phyloP scores from a whole-genome alignment of 2,888 invertebrate genomes.

The Hyalella azteca region DNA sequence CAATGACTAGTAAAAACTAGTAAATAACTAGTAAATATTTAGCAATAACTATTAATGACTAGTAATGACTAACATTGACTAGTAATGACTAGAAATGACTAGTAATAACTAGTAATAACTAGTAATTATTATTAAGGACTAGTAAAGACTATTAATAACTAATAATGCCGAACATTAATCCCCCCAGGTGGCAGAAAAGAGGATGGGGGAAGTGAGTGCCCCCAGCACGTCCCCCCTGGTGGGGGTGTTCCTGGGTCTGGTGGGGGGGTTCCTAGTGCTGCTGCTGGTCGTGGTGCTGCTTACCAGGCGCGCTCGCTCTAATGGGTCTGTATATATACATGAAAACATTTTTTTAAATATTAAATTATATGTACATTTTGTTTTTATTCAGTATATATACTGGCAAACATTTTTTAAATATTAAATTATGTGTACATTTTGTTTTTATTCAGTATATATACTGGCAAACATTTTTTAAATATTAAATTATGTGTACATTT shows the following conservation, averaged over 20 bases:
- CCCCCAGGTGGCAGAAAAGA: slow-evolving; percentile 58
- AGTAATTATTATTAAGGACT: too few relatives aligned
- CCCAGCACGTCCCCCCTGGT: slow-evolving; percentile 54
- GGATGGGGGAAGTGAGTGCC: slow-evolving; percentile 52
- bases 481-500: neutral
- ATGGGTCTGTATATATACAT: slow-evolving; percentile 35
- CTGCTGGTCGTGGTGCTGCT: slow-evolving; percentile 47
- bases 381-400: neutral
- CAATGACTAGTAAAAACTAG: too few relatives aligned
- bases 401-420: neutral
- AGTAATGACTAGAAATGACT: too few relatives aligned
- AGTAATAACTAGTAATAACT: too few relatives aligned
- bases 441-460: neutral
- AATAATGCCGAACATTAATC: too few relatives aligned
- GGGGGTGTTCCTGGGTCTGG: slow-evolving; percentile 56
- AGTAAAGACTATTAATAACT: too few relatives aligned
- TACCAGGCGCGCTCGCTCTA: slow-evolving; percentile 46
- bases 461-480: too few relatives aligned
- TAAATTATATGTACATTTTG: neutral
- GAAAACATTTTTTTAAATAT: neutral
- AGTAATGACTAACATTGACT: too few relatives aligned
- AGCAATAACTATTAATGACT: too few relatives aligned
- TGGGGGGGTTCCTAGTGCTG: slow-evolving; percentile 54
- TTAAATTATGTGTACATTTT: neutral
- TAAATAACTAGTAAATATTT: too few relatives aligned